phyloP scores from a whole-genome alignment of 1,140 invertebrate genomes.

The Apis cerana region DNA sequence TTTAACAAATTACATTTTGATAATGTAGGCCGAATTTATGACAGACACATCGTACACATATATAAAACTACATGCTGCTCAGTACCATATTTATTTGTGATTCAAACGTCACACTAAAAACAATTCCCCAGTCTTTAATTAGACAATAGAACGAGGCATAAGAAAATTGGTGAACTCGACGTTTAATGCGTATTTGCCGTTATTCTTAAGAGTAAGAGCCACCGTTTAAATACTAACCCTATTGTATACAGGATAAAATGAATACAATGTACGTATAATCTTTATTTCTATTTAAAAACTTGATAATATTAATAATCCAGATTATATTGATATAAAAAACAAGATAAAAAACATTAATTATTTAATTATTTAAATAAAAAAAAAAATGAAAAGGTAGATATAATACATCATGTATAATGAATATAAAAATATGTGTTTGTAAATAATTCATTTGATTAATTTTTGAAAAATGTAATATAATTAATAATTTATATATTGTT shows the following conservation, averaged over 20 bases:
- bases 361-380: background rate
- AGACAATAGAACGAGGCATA: conserved; percentile 18
- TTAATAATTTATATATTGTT: background rate
- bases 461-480: background rate
- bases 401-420: background rate
- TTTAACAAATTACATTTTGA: conserved; percentile 38
- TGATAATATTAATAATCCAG: background rate
- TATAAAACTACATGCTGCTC: conserved; percentile 35
- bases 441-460: background rate
- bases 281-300: background rate
- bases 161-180: background rate
- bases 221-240: conserved; percentile 14
- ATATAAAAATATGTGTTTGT: background rate
- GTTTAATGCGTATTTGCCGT: conserved; percentile 35
- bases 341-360: background rate
- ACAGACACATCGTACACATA: conserved; percentile 10
- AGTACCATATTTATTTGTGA: conserved; percentile 43
- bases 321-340: background rate
- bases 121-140: background rate
- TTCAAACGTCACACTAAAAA: conserved; percentile 33
- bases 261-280: background rate
- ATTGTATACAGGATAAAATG: conserved; percentile 11
- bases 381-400: background rate
- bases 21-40: conserved; percentile 41
- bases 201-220: background rate